Evolutionary conservation across 2,113 vertebrate genomes (phyloP), one percentile per base, ranked within the genome.

Genomic region (Cryptotis parvus): DNA sequence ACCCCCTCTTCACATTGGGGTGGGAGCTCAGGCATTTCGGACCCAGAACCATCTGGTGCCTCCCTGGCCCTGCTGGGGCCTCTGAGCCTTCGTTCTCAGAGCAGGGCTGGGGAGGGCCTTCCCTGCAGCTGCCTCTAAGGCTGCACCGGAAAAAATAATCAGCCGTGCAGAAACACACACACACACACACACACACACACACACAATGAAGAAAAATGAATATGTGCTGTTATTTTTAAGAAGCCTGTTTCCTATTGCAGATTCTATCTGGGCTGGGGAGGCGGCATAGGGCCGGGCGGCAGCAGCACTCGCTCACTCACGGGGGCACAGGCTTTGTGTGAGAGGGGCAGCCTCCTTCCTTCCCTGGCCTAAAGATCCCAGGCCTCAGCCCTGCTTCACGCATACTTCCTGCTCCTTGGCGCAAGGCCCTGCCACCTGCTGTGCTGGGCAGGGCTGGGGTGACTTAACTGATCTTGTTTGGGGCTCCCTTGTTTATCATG

Each of bases 201-300:
- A 52, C n/a, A 49, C 39, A n/a, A 55, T 26, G 45, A 84, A 76
- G 90, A 73, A 68, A 31, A 37, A 94, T 89, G 88, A 74, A 94
- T 86, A 58, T 29, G 77, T 74, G 94, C 74, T 87, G 94, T 94
- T 95, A 93, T 91, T 92, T 94, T 94, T 94, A 39, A 89, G 90
- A 93, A 84, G 81, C 39, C 41, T 31, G 18, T 91, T 93, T 95
- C 93, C 88, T 89, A 91, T 43, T 95, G 90, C 87, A 89, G 93
- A 94, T 92, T 58, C 20, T 82, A 66, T 94, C 89, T 91, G 83
- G 1, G 4, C 65, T 26, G 31, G 20, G 65, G 70, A 80, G 75
- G 29, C 79, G 6, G 6, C 11, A 26, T 29, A 82, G 29, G 27
- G 3, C 2, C 37, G 3, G 65, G 35, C 12, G 1, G 69, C n/a